These are phyloP conservation scores for Albula goreensis DNA, from an alignment of 2,113 vertebrate species.

Conservation along the genomic window DNA sequence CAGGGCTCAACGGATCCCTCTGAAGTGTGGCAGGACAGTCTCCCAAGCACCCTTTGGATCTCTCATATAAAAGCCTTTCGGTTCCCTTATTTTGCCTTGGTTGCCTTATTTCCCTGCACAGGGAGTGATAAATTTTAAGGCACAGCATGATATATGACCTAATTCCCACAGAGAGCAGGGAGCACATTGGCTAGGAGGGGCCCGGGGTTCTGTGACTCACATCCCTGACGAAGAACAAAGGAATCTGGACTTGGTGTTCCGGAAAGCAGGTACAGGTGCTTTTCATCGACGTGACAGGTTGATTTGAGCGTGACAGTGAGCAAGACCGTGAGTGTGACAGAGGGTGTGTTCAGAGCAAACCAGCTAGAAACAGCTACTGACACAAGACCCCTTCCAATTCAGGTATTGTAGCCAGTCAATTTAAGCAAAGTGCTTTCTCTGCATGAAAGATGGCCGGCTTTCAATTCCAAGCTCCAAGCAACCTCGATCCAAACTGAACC, in stretches of 20 bases:
- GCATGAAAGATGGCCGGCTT: neutral
- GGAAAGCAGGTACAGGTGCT: neutral
- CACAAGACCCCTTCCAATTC: neutral
- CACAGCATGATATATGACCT: neutral
- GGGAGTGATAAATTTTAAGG: neutral
- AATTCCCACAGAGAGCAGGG: conserved; percentile 1
- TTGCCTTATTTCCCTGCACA: neutral
- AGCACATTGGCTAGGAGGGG: neutral
- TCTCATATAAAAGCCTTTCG: neutral
- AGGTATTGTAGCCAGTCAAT: neutral
- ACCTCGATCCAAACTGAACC: too few species aligned
- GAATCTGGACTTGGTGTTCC: neutral
- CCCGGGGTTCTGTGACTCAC: neutral
- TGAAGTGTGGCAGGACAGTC: conserved; percentile 5
- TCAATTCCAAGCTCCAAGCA: too few species aligned
- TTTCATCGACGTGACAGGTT: neutral
- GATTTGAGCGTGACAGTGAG: neutral
- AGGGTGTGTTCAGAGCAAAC: neutral
- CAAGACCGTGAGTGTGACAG: neutral
- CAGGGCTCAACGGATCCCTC: neutral
- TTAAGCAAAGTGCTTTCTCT: neutral
- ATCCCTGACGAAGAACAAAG: neutral
- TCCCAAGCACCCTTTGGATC: neutral
- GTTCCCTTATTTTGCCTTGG: neutral
- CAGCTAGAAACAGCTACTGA: neutral